Evolutionary conservation across 1,140 invertebrate genomes (phyloP), one percentile per base, ranked within the genome.

Genomic region (Neodiprion fabricii): DNA sequence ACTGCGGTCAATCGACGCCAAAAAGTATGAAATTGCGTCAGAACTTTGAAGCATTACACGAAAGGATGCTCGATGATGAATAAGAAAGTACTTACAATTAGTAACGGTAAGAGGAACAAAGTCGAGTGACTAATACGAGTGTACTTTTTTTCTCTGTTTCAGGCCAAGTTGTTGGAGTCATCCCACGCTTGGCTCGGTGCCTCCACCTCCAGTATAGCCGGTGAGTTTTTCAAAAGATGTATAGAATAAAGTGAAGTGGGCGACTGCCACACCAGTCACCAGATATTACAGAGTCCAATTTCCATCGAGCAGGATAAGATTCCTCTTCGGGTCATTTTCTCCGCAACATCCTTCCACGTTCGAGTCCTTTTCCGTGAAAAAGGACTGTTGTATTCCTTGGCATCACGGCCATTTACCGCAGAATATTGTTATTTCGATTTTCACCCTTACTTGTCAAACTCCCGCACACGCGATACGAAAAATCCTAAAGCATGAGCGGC

Each of bases 141-240:
- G 71, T 71, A 77, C 72, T 76, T 80, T 82, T 83, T 88, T 85
- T 87, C 89, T 90, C 89, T 91, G 88, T 94, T 92, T 77, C 93
- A 96, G 95, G 95, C 95, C 81, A 96, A 96, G 91, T 91, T 96
- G 89, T 91, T 96, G 89, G 95, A 96, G 88, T 95, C 93, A 74
- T 96, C 95, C 81, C 95, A 96, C 86, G 94, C 94, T 88, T 96
- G 95, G 95, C 92, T 96, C 86, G 95, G 95, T 76, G 94, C 94
- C 80, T 93, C 94, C 72, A 95, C 95, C 73, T 95, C 95, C 73
- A 94, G 95, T 83, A 92, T 95, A 89, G 94, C 95, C 92, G 95
- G 95, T 96, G 93, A 93, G 93, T 93, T 82, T 71, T 68, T 82
- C 77, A 77, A 80, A 76, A 65, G 74, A 71, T 76, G 75, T 67